These are phyloP conservation scores for Sthenelais limicola DNA, from an alignment of 2,888 invertebrate genomes.

Conservation along the genomic window DNA sequence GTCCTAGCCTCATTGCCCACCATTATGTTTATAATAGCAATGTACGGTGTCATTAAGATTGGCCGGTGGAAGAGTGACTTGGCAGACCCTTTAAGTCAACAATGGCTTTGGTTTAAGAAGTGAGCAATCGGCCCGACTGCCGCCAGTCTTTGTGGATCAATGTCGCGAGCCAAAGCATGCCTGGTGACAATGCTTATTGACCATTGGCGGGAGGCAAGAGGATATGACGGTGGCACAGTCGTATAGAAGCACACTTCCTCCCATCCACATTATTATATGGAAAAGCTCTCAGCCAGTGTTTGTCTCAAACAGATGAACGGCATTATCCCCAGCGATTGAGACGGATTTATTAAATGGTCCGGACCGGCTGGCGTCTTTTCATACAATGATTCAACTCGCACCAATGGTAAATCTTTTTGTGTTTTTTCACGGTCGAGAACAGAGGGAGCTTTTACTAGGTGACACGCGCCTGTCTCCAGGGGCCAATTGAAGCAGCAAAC, in stretches of 20 bases:
- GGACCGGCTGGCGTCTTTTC: conserved; percentile 23
- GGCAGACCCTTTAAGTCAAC: not conserved
- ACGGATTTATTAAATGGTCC: conserved; percentile 9
- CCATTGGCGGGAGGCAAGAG: not conserved
- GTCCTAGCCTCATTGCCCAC: conserved; percentile 9
- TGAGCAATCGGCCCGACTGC: not conserved
- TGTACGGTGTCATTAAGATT: conserved; percentile 13
- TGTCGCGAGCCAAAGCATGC: not conserved
- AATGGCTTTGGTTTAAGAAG: not conserved
- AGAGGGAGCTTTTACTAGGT: too few relatives aligned
- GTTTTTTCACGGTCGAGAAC: too few relatives aligned
- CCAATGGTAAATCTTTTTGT: too few relatives aligned
- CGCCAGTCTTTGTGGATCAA: conserved; percentile 4
- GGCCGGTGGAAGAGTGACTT: not conserved
- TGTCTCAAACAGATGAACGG: conserved; percentile 36
- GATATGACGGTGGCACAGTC: too few relatives aligned
- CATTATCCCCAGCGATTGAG: conserved; percentile 14
- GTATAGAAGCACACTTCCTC: too few relatives aligned
- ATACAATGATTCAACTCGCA: too few relatives aligned
- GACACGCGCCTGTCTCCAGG: too few relatives aligned
- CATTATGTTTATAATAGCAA: conserved; percentile 35
- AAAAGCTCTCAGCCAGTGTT: conserved; percentile 33
- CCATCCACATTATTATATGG: too few relatives aligned
- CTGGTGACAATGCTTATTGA: conserved; percentile 38
- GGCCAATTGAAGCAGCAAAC: too few relatives aligned